Evolutionary conservation across 2,113 vertebrate genomes (phyloP).

Genomic region (Nothocercus nigrocapillus): DNA sequence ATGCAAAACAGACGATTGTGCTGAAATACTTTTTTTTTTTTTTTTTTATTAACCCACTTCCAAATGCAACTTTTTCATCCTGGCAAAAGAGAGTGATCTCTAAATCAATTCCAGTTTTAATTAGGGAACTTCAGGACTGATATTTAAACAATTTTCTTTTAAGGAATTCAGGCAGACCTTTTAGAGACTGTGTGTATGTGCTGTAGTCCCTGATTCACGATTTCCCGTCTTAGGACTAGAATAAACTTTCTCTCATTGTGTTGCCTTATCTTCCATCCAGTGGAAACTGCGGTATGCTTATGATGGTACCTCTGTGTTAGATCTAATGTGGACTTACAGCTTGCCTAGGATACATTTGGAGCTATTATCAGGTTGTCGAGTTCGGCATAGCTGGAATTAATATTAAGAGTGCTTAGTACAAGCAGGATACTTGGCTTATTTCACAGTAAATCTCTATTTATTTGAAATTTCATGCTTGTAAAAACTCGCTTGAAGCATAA

Average conservation of each 20-base stretch:
- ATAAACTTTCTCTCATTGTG: rapidly evolving
- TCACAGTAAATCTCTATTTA: not conserved
- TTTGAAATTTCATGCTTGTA: not conserved
- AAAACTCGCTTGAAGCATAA: not conserved
- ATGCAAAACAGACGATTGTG: not conserved
- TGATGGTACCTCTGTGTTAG: not conserved
- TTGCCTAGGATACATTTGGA: not conserved
- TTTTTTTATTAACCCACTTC: not conserved
- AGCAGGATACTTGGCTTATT: not conserved
- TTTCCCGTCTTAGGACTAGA: not conserved
- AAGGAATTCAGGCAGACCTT: not conserved
- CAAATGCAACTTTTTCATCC: not conserved
- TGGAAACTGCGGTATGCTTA: not conserved
- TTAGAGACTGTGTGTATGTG: not conserved
- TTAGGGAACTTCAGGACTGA: not conserved
- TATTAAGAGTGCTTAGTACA: not conserved
- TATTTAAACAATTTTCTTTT: not conserved
- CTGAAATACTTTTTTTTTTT: slow-evolving; percentile 44
- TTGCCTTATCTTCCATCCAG: not conserved
- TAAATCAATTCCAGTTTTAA: not conserved
- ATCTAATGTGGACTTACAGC: not conserved
- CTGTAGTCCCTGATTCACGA: rapidly evolving
- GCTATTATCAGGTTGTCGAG: not conserved
- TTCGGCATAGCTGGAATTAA: not conserved
- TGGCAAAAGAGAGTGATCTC: not conserved